These are phyloP conservation scores for Plutella xylostella DNA, from an alignment of 2,888 invertebrate species.

Conservation along the genomic window DNA sequence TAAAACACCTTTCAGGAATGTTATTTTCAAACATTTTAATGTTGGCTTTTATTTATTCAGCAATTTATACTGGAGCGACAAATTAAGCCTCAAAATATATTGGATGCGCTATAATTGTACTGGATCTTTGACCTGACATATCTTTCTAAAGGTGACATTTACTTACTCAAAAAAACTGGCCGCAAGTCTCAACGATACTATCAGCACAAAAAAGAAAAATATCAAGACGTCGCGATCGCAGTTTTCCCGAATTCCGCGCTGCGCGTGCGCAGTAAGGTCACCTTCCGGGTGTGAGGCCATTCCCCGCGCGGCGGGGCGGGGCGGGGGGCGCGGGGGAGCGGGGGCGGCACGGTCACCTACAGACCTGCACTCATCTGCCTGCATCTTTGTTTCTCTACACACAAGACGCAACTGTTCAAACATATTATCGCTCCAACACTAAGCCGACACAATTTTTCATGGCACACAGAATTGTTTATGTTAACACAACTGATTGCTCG, in stretches of 20 bases:
- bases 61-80: not conserved
- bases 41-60: not conserved
- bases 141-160: not conserved
- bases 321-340: constrained; percentile 24
- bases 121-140: too few relatives aligned
- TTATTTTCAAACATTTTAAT: too few relatives aligned
- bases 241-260: constrained; percentile 32
- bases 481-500: too few relatives aligned
- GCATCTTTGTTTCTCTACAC: too few relatives aligned
- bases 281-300: constrained; percentile 49
- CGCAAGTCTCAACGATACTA: not conserved
- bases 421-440: too few relatives aligned
- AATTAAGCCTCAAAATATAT: not conserved
- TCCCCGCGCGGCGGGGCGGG: constrained; percentile 23
- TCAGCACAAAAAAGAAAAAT: constrained; percentile 4
- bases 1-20: too few relatives aligned
- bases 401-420: too few relatives aligned
- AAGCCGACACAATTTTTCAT: too few relatives aligned
- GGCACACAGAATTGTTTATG: too few relatives aligned
- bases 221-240: constrained; percentile 10
- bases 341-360: constrained; percentile 41
- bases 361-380: constrained; percentile 21
- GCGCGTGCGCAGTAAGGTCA: constrained; percentile 40
- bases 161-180: not conserved
- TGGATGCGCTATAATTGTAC: too few relatives aligned